Conservation (phyloP, 2,113 vertebrate genomes). For the Willisornis vidua region DNA sequence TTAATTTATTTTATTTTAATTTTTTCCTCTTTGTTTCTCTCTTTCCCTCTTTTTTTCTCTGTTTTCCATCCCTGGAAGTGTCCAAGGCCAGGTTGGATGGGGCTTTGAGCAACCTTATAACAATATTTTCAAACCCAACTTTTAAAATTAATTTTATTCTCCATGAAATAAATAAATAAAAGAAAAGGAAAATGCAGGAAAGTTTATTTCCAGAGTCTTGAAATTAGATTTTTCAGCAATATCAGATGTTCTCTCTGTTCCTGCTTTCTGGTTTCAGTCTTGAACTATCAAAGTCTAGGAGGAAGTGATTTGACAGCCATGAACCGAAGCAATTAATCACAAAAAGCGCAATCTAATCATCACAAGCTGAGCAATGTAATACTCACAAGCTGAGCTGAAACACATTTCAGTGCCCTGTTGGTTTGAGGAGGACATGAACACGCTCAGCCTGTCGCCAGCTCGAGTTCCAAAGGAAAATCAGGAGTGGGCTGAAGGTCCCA, state of each 20-base stretch:
- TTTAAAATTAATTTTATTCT: background rate
- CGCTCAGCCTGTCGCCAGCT: background rate
- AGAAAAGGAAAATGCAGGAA: background rate
- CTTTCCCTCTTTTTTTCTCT: too few species aligned
- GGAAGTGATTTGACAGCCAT: background rate
- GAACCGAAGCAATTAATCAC: background rate
- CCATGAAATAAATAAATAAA: background rate
- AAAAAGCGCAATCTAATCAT: background rate
- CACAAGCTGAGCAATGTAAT: background rate
- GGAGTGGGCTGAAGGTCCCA: background rate
- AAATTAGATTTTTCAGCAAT: background rate
- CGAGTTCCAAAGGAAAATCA: background rate
- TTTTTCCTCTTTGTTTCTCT: too few species aligned
- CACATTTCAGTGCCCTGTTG: background rate
- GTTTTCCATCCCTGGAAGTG: background rate
- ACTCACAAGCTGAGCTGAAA: background rate
- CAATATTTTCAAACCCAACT: background rate
- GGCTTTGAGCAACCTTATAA: background rate
- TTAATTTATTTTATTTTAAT: too few species aligned
- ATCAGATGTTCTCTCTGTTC: background rate
- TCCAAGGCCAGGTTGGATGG: background rate
- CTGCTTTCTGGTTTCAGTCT: background rate
- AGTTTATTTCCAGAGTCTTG: background rate
- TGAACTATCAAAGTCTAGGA: background rate
- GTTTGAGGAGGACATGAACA: background rate